A percentile compares a stretch with the other conserved stretches of the same genome.
These are phyloP conservation scores for Anoplophora glabripennis DNA, from an alignment of 1,140 invertebrate species.

Conservation along the genomic window DNA sequence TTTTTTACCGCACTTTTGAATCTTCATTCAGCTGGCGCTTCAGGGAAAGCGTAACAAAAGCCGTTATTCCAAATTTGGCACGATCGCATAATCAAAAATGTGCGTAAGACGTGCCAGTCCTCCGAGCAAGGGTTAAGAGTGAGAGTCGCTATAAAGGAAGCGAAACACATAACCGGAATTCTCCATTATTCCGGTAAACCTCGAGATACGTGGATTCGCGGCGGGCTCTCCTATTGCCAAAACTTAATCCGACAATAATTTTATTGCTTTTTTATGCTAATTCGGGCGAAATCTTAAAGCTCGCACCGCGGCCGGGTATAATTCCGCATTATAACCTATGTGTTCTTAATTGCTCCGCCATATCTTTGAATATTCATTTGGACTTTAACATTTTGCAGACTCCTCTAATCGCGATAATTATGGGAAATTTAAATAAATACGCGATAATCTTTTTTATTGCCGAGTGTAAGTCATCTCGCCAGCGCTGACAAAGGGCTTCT, in stretches of 20 bases:
- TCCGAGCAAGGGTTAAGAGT: too few species aligned
- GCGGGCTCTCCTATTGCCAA: slow-evolving; percentile 12
- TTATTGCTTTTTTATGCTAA: slow-evolving; percentile 48
- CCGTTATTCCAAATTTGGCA: too few species aligned
- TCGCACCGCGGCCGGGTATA: slow-evolving; percentile 30
- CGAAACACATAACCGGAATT: too few species aligned
- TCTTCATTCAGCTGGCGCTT: too few species aligned
- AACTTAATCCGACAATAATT: slow-evolving; percentile 42
- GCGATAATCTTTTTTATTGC: slow-evolving; percentile 16
- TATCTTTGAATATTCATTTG: slow-evolving; percentile 21
- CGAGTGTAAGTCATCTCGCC: slow-evolving; percentile 3
- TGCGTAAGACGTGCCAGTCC: too few species aligned
- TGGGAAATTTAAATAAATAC: slow-evolving; percentile 15
- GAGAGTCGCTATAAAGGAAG: too few species aligned
- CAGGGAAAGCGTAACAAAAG: too few species aligned
- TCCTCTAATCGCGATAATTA: slow-evolving; percentile 12
- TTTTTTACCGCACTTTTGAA: too few species aligned
- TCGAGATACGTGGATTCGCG: slow-evolving; percentile 4
- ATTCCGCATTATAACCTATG: slow-evolving; percentile 43
- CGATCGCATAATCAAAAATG: too few species aligned
- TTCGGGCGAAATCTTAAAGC: slow-evolving; percentile 40
- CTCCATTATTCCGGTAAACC: too few species aligned
- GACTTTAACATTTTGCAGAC: slow-evolving; percentile 10
- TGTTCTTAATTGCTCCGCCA: slow-evolving; percentile 37
- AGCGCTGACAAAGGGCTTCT: too few species aligned